phyloP scores from a whole-genome alignment of 2,797 vertebrate species.

The Anableps anableps region DNA sequence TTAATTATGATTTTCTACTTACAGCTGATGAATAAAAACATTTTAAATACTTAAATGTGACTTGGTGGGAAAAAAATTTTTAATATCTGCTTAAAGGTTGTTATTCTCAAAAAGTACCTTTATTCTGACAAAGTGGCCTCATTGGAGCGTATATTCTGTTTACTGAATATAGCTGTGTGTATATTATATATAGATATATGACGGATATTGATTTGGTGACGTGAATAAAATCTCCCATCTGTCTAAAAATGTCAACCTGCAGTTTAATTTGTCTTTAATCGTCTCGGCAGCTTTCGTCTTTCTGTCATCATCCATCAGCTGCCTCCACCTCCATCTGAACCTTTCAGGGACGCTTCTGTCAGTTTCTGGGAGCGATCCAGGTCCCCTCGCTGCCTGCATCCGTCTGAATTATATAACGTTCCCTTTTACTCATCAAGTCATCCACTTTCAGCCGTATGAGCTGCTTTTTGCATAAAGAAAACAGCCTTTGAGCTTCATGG shows the following conservation, averaged over 20 bases:
- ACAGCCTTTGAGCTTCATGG: conserved; percentile 23
- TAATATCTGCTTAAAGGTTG: background rate
- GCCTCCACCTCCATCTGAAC: conserved; percentile 29
- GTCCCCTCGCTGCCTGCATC: conserved; percentile 41
- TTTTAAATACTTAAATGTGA: background rate
- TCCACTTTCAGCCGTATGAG: background rate
- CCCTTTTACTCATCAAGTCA: conserved; percentile 10
- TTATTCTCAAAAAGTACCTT: background rate
- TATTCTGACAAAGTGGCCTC: background rate
- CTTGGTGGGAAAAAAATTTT: too few species aligned
- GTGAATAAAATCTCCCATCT: background rate
- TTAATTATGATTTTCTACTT: background rate
- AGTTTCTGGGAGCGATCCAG: conserved; percentile 16
- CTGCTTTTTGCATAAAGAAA: conserved; percentile 27
- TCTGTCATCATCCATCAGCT: conserved; percentile 12
- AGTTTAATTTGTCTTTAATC: conserved; percentile 20
- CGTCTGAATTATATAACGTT: conserved; percentile 43
- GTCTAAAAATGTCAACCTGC: conserved; percentile 5
- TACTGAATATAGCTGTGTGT: background rate
- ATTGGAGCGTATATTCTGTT: background rate
- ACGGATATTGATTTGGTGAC: background rate
- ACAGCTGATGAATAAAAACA: background rate
- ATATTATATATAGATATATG: too few species aligned
- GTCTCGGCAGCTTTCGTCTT: conserved; percentile 9
- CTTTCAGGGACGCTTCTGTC: conserved; percentile 22